Evolutionary conservation across 2,797 vertebrate species (phyloP), one percentile per base, ranked within the genome.

Genomic region (Catostomus latipinnis): DNA sequence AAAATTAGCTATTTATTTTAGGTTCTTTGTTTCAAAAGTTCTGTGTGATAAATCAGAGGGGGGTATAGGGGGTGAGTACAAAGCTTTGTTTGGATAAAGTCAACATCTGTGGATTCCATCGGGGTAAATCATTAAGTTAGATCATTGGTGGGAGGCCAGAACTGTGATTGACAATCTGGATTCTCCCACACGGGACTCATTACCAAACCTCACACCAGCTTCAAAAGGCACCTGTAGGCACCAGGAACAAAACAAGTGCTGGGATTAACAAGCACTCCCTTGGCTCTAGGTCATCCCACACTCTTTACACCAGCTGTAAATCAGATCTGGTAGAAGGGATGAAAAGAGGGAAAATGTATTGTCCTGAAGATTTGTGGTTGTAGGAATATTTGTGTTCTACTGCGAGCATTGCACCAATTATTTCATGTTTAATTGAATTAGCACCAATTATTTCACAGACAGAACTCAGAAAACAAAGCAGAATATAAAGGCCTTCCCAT

Each of bases 231-330:
- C 34, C 65, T 66, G 10, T 5, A 66, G 16, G 34, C 53, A 60
- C 4, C 58, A 6, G 6, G 12, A 72, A 79, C 61, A 75, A 80
- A 73, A 60, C 43, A 57, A 61, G 46, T 0, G 6, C 58, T 46
- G 56, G 61, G 60, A 74, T 87, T 84, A 85, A 81, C 61, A 65
- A 83, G 80, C 45, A 0, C 22, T 78, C 56, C 54, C 76, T 14
- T 12, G 14, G 58, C 56, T 61, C 75, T 6, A 49, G 52, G 62
- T 73, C 60, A 62, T 61, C 78, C 70, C 71, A 34, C 71, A 74
- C 57, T 60, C 43, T 74, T 72, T 81, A 74, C 52, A 78, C 63
- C 13, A 2, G 6, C 71, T 14, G 14, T 67, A 82, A 34, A 84
- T 70, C 53, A 81, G 74, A 67, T 72, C 18, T 53, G 65, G 62